phyloP scores from a whole-genome alignment of 1,140 invertebrate species.

The Muscidifurax raptorellus region DNA sequence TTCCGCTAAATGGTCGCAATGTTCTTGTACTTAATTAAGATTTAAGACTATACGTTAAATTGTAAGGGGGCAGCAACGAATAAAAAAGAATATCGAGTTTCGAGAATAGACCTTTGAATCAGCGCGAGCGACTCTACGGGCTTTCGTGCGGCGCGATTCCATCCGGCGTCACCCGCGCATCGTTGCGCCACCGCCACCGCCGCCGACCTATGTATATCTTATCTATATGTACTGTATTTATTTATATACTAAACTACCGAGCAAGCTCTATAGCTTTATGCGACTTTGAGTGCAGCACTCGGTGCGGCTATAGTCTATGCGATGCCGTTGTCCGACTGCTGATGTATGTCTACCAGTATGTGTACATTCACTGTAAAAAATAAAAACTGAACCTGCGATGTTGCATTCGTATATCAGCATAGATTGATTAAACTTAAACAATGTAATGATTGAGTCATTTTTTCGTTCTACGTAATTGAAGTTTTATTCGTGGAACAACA shows the following conservation, averaged over 20 bases:
- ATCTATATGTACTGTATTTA: conserved; percentile 60
- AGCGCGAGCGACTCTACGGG: conserved; percentile 25
- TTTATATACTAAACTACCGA: conserved; percentile 56
- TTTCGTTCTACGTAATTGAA: background rate
- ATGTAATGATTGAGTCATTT: background rate
- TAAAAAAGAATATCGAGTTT: background rate
- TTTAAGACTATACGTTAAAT: conserved; percentile 33
- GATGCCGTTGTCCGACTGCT: conserved; percentile 5
- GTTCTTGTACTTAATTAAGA: conserved; percentile 48
- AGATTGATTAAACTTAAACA: background rate
- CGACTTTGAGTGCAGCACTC: conserved; percentile 39
- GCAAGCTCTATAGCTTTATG: conserved; percentile 53
- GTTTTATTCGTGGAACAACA: background rate
- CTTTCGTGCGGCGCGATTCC: conserved; percentile 38
- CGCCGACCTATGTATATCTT: conserved; percentile 38
- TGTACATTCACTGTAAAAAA: background rate
- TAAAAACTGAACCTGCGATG: background rate
- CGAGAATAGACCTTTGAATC: conserved; percentile 2
- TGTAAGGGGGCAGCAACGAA: background rate
- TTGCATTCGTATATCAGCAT: background rate
- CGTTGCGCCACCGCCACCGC: background rate
- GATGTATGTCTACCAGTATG: background rate
- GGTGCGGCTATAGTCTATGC: background rate
- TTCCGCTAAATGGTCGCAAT: background rate
- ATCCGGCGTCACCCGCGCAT: conserved; percentile 5